These are phyloP conservation scores for Carterocephalus palaemon DNA, from an alignment of 2,888 invertebrate genomes.

Conservation along the genomic window DNA sequence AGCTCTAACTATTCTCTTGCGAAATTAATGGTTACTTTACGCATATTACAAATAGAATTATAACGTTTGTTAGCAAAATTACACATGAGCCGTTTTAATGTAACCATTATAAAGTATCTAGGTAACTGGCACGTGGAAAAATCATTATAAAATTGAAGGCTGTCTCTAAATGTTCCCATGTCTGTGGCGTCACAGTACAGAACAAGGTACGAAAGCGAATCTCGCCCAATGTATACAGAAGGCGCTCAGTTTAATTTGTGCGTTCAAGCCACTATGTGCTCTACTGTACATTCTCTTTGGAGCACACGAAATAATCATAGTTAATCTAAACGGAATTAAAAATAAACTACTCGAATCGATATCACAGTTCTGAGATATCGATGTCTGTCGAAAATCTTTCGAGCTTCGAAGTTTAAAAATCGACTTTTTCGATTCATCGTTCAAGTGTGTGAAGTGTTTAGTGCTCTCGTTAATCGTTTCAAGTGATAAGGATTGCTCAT, in stretches of 20 bases:
- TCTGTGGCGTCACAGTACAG: conserved; percentile 40
- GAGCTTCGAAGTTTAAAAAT: conserved; percentile 1
- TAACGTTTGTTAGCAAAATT: no score
- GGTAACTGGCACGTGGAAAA: conserved; percentile 22
- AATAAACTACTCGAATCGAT: conserved; percentile 3
- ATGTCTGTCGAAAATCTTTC: neutral
- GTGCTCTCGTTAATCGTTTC: conserved; percentile 5
- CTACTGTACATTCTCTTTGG: conserved; percentile 42
- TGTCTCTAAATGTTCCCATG: conserved; percentile 57
- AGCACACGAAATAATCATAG: conserved; percentile 6
- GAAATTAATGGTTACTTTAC: no score
- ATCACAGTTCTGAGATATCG: conserved; percentile 7
- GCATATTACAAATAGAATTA: no score
- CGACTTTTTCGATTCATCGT: neutral
- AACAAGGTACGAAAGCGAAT: conserved; percentile 67
- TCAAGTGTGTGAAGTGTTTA: conserved; percentile 13
- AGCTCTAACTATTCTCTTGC: no score
- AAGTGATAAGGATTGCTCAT: conserved; percentile 3
- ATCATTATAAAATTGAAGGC: conserved; percentile 32
- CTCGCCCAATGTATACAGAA: conserved; percentile 62
- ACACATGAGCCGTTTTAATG: conserved; percentile 14
- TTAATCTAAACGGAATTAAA: conserved; percentile 5
- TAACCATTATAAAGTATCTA: conserved; percentile 6
- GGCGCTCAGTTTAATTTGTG: conserved; percentile 67
- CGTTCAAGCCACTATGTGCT: conserved; percentile 65